These are phyloP conservation scores for Cataglyphis rosenhaueri DNA, from an alignment of 2,888 invertebrate species.

Conservation along the genomic window DNA sequence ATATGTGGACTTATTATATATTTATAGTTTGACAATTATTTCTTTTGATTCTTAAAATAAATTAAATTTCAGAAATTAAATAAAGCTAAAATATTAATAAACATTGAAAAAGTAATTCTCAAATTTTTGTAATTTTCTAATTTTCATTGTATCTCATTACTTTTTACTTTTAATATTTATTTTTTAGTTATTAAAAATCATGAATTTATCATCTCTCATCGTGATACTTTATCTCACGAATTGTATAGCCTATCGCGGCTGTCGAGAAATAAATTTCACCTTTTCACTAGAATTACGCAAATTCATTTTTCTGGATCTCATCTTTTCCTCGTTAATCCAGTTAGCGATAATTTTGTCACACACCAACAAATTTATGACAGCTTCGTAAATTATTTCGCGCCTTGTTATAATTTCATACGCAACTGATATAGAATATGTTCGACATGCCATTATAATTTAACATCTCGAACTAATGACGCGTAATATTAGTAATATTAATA, in stretches of 20 bases:
- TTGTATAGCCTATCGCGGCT: not conserved
- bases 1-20: not conserved
- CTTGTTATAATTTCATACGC: constrained; percentile 21
- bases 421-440: not conserved
- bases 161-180: not conserved
- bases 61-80: not conserved
- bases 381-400: not conserved
- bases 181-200: not conserved
- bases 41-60: not conserved
- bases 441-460: constrained; percentile 35
- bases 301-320: not conserved
- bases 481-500: constrained; percentile 4
- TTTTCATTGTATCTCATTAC: not conserved
- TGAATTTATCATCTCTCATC: not conserved
- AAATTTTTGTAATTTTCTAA: not conserved
- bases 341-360: not conserved
- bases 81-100: not conserved
- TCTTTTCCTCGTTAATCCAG: not conserved
- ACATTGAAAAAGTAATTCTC: not conserved
- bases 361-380: not conserved
- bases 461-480: constrained; percentile 17
- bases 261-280: not conserved
- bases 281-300: not conserved
- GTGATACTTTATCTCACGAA: not conserved
- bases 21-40: not conserved